Conservation (phyloP, 1,140 invertebrate genomes). For the Macrosteles quadrilineatus region DNA sequence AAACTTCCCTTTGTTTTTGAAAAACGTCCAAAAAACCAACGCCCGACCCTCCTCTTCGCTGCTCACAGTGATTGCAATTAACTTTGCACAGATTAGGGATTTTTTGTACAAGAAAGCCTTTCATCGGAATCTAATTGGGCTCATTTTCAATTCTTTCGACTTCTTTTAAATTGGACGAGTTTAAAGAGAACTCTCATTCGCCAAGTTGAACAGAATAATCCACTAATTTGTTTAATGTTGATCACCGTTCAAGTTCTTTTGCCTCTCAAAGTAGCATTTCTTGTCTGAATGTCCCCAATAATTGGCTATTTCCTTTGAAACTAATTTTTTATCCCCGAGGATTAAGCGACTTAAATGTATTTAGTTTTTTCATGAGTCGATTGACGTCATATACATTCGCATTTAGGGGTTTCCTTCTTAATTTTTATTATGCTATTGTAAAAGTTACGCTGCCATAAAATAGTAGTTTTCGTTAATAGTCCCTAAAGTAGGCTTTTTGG, state of each 20-base stretch:
- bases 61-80: constrained; percentile 14
- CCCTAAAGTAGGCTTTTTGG: no score
- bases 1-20: constrained; percentile 24
- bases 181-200: background rate
- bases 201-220: constrained; percentile 3
- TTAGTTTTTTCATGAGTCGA: no score
- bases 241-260: constrained; percentile 15
- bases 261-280: constrained; percentile 13
- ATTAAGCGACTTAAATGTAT: no score
- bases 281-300: background rate
- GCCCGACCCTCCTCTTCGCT: background rate
- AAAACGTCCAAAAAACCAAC: constrained; percentile 18
- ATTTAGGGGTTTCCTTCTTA: no score
- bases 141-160: constrained; percentile 26
- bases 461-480: no score
- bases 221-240: constrained; percentile 23
- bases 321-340: no score
- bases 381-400: no score
- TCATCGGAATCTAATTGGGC: constrained; percentile 19
- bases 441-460: no score
- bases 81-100: background rate
- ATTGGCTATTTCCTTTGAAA: no score
- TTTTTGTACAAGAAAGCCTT: constrained; percentile 19
- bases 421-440: no score
- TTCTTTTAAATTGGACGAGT: constrained; percentile 10